Percentiles rank a stretch among this genome's conserved stretches.
Conservation (phyloP, 2,888 invertebrate species). For the Yponomeuta plumbellus region DNA sequence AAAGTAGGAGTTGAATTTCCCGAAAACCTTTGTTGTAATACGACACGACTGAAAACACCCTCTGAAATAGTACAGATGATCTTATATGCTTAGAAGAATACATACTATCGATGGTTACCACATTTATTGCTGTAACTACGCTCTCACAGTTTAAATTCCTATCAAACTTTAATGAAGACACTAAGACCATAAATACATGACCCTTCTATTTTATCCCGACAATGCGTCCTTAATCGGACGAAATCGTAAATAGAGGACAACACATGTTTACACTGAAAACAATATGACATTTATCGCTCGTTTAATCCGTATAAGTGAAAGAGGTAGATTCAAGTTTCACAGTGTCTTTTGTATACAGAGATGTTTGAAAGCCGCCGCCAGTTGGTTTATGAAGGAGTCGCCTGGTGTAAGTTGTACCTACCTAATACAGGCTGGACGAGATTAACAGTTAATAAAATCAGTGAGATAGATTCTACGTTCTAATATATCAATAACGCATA, state of each 20-base stretch:
- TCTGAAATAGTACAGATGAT: no score
- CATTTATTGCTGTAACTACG: not conserved
- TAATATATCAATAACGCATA: no score
- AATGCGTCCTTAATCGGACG: not conserved
- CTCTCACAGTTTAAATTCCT: not conserved
- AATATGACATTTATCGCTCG: slow-evolving; percentile 14
- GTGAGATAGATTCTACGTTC: no score
- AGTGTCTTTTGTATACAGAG: not conserved
- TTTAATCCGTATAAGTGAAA: not conserved
- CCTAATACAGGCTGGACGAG: not conserved
- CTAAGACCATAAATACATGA: not conserved
- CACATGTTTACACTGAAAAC: slow-evolving; percentile 19
- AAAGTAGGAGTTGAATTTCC: no score
- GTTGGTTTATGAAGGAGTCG: not conserved
- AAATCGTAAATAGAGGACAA: slow-evolving; percentile 9
- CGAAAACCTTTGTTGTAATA: no score
- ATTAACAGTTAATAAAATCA: not conserved
- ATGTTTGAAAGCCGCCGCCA: slow-evolving; percentile 19
- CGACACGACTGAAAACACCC: no score
- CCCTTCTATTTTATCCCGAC: not conserved
- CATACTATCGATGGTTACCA: not conserved
- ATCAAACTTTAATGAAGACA: not conserved
- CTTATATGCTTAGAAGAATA: no score
- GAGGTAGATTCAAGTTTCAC: not conserved
- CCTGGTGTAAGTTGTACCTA: not conserved